Conservation (phyloP, 2,888 invertebrate genomes). For the Lithophane ornitopus region DNA sequence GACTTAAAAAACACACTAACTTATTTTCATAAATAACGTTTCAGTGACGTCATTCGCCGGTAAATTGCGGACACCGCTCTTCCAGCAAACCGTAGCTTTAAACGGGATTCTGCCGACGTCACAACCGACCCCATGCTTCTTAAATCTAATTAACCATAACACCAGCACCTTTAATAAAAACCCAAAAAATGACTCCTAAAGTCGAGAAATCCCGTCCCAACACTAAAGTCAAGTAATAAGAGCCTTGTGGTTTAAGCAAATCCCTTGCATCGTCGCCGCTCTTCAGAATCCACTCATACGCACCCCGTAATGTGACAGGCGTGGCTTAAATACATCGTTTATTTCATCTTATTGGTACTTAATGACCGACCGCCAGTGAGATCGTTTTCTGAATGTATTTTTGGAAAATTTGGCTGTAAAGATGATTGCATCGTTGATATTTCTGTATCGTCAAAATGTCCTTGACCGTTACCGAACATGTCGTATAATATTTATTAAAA, state of each 20-base stretch:
- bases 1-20: background rate
- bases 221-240: conserved; percentile 54
- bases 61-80: no score
- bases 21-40: no score
- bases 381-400: conserved; percentile 19
- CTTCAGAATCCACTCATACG: conserved; percentile 54
- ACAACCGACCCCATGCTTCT: background rate
- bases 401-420: conserved; percentile 1
- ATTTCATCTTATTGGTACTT: conserved; percentile 57
- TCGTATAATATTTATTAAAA: no score
- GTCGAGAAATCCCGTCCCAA: conserved; percentile 37
- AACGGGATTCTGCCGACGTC: background rate
- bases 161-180: background rate
- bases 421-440: background rate
- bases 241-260: conserved; percentile 53
- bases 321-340: conserved; percentile 57
- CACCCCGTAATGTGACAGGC: conserved; percentile 56
- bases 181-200: conserved; percentile 1
- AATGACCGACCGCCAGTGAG: conserved; percentile 25
- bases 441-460: background rate
- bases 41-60: no score
- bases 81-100: no score
- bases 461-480: no score
- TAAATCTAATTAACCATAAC: background rate
- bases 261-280: conserved; percentile 54